Percentiles rank a stretch among this genome's conserved stretches.
These are phyloP conservation scores for Himalopsyche tibetana DNA, from an alignment of 2,888 invertebrate genomes.

Conservation along the genomic window DNA sequence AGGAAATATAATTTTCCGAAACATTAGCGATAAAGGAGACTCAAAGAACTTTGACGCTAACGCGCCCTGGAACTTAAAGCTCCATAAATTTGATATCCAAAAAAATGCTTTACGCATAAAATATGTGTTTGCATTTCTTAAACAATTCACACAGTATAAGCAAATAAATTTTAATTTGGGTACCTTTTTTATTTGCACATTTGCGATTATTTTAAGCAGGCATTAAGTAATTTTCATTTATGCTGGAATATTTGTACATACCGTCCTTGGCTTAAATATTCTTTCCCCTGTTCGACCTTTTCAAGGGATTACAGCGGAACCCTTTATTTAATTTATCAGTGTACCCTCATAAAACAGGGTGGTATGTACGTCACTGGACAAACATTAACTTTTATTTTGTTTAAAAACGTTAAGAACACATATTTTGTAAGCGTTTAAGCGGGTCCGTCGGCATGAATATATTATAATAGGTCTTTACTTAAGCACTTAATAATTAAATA, in stretches of 20 bases:
- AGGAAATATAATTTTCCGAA: too few relatives aligned
- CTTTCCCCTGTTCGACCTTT: slow-evolving; percentile 10
- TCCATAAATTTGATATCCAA: too few relatives aligned
- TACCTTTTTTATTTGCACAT: background rate
- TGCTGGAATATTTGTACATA: background rate
- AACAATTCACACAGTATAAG: too few relatives aligned
- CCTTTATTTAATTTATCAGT: slow-evolving; percentile 22
- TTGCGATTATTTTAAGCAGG: background rate
- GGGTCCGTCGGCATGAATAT: too few relatives aligned
- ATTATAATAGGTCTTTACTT: too few relatives aligned
- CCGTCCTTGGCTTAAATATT: background rate
- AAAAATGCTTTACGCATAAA: too few relatives aligned
- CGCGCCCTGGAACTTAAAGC: too few relatives aligned
- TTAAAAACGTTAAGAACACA: background rate
- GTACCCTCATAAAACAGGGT: background rate
- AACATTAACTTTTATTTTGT: slow-evolving; percentile 11
- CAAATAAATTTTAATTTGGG: background rate
- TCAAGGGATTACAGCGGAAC: slow-evolving; percentile 6
- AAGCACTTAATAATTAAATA: too few relatives aligned
- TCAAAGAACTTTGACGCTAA: too few relatives aligned
- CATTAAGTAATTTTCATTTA: slow-evolving; percentile 24
- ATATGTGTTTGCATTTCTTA: too few relatives aligned
- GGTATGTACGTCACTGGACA: slow-evolving; percentile 2
- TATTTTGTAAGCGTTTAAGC: background rate
- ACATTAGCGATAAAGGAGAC: too few relatives aligned